Evolutionary conservation across 2,797 vertebrate species (phyloP), one percentile per base, ranked within the genome.

Genomic region (Arrhamphus sclerolepis): DNA sequence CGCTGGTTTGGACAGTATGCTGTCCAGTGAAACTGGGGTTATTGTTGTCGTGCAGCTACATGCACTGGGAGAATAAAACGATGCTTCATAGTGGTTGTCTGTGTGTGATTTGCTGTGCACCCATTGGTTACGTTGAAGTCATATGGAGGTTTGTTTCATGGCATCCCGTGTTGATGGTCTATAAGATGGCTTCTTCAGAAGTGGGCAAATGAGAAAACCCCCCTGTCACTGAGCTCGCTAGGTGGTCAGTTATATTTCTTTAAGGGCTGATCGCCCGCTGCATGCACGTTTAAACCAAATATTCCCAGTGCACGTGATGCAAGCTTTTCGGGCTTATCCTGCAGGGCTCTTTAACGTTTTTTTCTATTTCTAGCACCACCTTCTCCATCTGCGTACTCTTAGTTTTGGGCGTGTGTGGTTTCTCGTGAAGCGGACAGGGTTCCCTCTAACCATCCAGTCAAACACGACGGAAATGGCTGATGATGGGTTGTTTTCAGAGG

Each of bases 181-280:
- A 28, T 87, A 89, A 88, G 77, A 90, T 89, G 89, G 84, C 84
- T 67, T 50, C 87, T 84, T 70, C 24, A 43, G 49, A 59, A 62
- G 74, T 75, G 70, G 44, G 22, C 64, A 68, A 28, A 34, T 1
- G 62, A 74, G 70, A 70, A 67, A 72, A 7, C 59, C 62, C 68
- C 48, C 56, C 58, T 56, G 13, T 57, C 66, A 20, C 52, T 62
- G n/a, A 59, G 41, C 44, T 22, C 26, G 51, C 47, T 66, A 0
- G 56, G 46, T 62, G 55, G 55, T 56, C 66, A 46, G 9, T 29
- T 26, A n/a, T 68, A 28, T 42, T 41, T 43, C 43, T 44, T 63
- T 11, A 29, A 11, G 47, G 17, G 20, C 18, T 0, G 13, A 29
- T 34, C 49, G 55, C 19, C 21, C 21, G 18, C 31, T n/a, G 34